Base-by-base conservation (phyloP, 2,888 invertebrate species). In the Mystacides longicornis region DNA sequence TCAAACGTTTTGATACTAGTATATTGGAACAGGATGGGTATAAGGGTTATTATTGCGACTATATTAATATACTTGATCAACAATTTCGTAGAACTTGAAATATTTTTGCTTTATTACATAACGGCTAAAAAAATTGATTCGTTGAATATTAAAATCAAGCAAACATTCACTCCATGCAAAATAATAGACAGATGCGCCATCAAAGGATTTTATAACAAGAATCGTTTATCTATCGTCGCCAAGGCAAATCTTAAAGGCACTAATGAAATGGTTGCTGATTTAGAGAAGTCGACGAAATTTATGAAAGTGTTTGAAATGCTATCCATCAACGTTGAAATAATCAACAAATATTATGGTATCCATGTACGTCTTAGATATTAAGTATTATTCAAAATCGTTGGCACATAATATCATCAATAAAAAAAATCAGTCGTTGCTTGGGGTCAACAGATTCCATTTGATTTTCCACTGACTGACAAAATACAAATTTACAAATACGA, bases 241-340 rank as follows among this genome's bases (percentile, higher is more conserved):
- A n/a, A n/a, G n/a, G n/a, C n/a, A n/a, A n/a, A n/a, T n/a, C n/a
- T n/a, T n/a, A n/a, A n/a, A n/a, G n/a, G n/a, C n/a, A n/a, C n/a
- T n/a, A n/a, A n/a, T n/a, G 9, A 46, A 4, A 46, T 19, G 3
- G 3, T 19, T 19, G 11, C 20, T 3, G 19, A 46, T 5, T 5
- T 20, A 19, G 46, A 46, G 3, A 11, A 46, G 18, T 46, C 20
- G 19, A 46, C 19, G 14, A 51, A 23, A 51, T 16, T 59, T 9
- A 56, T 59, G 53, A 51, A 27, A 4, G 48, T 56, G 5, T 59
- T 49, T 18, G 59, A 59, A 33, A 59, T 54, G 45, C 48, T 59
- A 20, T 53, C 56, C 3, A 56, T 56, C 31, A 56, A 56, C 43
- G 47, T 43, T n/a, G 43, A 56, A 27, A 48, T 56, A 5, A 46